Evolutionary conservation across 2,888 invertebrate genomes (phyloP), one percentile per base, ranked within the genome.

Genomic region (Drosophila imparisetae): DNA sequence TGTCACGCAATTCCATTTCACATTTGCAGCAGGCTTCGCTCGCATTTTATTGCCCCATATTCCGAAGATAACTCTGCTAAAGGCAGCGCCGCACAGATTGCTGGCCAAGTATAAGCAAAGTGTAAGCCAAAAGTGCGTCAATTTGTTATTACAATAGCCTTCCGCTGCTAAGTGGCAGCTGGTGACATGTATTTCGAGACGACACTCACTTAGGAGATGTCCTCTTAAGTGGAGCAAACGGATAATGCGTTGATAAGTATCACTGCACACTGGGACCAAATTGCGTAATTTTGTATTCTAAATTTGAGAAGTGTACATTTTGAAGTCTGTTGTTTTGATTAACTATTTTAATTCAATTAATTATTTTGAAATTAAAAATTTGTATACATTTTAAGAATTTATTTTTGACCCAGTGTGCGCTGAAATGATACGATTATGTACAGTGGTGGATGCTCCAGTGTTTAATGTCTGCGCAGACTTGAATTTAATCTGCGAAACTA

Each of bases 1-100:
- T 80, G 66, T 66, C 80, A 76, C 64, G 64, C 76, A 80, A 76
- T 72, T 76, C 59, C 53, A 53, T 61, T 61, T 60, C 40, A 63
- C 72, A 74, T 74, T 77, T 70, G 32, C 62, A 42, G 77, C 40
- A 27, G 72, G 52, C 65, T 58, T 49, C 24, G 61, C 34, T 61
- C 45, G 40, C 27, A 38, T 66, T 70, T 69, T 61, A 64, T 48
- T 60, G 62, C 27, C 27, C 13, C 32, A 32, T 21, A 54, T 53
- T 52, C 21, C 38, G 34, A 48, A 49, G 29, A 53, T 2, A 24
- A 18, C 34, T 6, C 7, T 24, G 30, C 38, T 38, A 11, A 13
- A n/a, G 24, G 15, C 21, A 48, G 15, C 45, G n/a, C 13, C 18
- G 4, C 38, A 60, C 18, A 42, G 62, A 63, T 63, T 60, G 50